These are phyloP conservation scores for Lasioglossum figueresi DNA, from an alignment of 2,888 invertebrate species.

Conservation along the genomic window DNA sequence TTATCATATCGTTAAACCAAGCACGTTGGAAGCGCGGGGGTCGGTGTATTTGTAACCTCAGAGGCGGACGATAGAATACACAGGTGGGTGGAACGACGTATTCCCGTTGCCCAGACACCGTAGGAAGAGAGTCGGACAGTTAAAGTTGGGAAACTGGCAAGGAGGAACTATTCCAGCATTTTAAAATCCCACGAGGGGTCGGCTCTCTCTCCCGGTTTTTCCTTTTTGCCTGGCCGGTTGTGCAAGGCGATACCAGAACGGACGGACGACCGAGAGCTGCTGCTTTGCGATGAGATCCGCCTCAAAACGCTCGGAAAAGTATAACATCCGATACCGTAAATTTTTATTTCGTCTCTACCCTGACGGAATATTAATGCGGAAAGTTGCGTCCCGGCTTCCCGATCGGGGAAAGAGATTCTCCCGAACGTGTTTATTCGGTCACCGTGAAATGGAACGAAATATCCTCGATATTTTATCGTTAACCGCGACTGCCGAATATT, in stretches of 20 bases:
- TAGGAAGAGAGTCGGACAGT: conserved; percentile 31
- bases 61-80: conserved; percentile 6
- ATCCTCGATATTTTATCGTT: background rate
- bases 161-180: conserved; percentile 58
- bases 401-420: background rate
- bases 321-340: conserved; percentile 27
- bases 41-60: background rate
- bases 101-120: background rate
- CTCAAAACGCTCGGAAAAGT: conserved; percentile 33
- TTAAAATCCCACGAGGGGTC: conserved; percentile 57
- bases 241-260: conserved; percentile 53
- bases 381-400: background rate
- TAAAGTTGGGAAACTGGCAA: conserved; percentile 52
- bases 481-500: no score
- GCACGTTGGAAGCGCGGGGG: background rate
- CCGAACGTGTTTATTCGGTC: background rate
- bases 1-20: conserved; percentile 26
- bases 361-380: background rate
- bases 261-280: conserved; percentile 33
- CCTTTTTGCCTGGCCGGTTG: conserved; percentile 37
- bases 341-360: background rate
- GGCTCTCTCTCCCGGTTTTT: conserved; percentile 37
- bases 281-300: conserved; percentile 23
- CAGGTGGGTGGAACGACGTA: conserved; percentile 39
- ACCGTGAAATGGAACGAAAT: background rate